Conservation (phyloP, 1,140 invertebrate genomes). For the Zaprionus nigranus region DNA sequence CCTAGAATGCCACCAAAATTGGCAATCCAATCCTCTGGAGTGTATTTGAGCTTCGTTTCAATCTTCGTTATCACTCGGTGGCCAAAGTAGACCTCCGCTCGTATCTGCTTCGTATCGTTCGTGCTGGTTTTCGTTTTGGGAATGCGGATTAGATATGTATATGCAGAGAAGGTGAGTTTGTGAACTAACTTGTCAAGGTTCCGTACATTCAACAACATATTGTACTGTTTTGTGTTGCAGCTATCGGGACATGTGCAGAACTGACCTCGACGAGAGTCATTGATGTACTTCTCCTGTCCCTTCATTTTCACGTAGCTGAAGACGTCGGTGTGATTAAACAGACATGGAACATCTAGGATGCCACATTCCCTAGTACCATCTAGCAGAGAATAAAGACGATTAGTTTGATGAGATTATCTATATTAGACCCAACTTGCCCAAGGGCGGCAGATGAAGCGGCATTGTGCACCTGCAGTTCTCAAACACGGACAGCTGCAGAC, state of each 20-base stretch:
- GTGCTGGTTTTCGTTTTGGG: background rate
- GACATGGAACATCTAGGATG: conserved; percentile 55
- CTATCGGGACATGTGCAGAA: conserved; percentile 61
- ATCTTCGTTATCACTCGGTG: conserved; percentile 66
- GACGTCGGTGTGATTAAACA: conserved; percentile 56
- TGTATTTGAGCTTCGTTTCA: conserved; percentile 60
- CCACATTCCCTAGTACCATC: conserved; percentile 55
- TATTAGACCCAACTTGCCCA: conserved; percentile 21
- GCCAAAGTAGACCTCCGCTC: conserved; percentile 57
- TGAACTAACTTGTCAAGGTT: conserved; percentile 49
- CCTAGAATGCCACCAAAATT: conserved; percentile 82
- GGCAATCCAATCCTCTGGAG: conserved; percentile 52
- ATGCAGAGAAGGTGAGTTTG: background rate
- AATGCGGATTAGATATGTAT: background rate
- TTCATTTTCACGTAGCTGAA: conserved; percentile 62
- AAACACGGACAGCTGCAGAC: conserved; percentile 55
- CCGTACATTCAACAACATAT: conserved; percentile 59
- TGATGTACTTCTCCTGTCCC: conserved; percentile 62
- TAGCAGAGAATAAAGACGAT: background rate
- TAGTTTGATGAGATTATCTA: background rate
- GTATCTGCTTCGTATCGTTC: conserved; percentile 46
- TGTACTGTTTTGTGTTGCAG: conserved; percentile 50
- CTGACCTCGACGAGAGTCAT: conserved; percentile 57
- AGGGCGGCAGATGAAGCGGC: conserved; percentile 47
- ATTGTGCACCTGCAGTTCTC: conserved; percentile 60